Base-by-base conservation (phyloP, 2,888 invertebrate genomes). In the Dryomyza anilis region DNA sequence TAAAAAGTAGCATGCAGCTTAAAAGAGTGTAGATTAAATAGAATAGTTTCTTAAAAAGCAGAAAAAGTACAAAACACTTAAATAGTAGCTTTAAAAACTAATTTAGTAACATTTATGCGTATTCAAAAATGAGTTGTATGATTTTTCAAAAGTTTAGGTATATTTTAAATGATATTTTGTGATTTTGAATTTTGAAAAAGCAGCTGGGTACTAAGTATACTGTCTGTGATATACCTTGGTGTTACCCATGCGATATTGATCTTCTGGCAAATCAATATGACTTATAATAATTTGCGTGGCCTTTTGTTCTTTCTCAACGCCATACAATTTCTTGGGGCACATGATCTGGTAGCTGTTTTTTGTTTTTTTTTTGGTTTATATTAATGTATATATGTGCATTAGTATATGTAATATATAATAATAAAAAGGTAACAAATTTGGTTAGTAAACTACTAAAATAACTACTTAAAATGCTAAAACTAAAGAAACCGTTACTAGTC, bases 341-440 rank as follows among this genome's bases (percentile, higher is more conserved):
- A 99, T 93, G 90, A 99, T 97, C 89, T 96, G 95, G 93, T 99
- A 98, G 92, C 96, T 95, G 91, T 88, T 64, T 64, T 50, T 67
- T 50, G n/a, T 66, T 65, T 63, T 33, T 16, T 4, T 43, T 1
- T 43, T 43, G 16, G 2, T 50, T 23, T 50, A 2, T 50, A n/a
- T 14, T 48, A 48, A 23, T 14, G 23, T 48, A 48, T 48, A 25
- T 50, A 50, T 12, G 27, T 45, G 43, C n/a, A 45, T 58, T 30
- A 48, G 33, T 59, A 33, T 36, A 19, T n/a, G 27, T 33, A 23
- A 27, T 23, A 21, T 2, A 5, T 55, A 30, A 19, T 16, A 29
- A 36, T 6, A 4, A 52, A n/a, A 14, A 23, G 23, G 14, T 33
- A 14, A n/a, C 10, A 23, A 23, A 19, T 7, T 21, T 21, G 23